Percentiles rank a stretch among this genome's conserved stretches.
Evolutionary conservation across 1,140 invertebrate species (phyloP).

Genomic region (Drosophila virilis): DNA sequence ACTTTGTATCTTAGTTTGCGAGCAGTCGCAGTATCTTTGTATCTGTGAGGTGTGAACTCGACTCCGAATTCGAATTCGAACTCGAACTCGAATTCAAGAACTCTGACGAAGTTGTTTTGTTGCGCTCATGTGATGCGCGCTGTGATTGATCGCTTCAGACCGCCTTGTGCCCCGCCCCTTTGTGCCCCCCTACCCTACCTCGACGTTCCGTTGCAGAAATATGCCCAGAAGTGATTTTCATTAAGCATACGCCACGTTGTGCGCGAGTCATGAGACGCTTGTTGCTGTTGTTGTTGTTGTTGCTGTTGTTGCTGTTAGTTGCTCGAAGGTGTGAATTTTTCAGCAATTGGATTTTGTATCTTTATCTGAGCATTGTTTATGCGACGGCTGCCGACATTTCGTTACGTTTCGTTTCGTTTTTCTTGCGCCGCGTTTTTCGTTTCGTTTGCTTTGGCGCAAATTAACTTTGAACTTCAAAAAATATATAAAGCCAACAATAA

Average conservation of each 20-base stretch:
- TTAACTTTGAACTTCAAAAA: constrained; percentile 80
- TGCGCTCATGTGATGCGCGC: constrained; percentile 23
- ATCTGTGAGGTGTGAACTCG: constrained; percentile 32
- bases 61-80: constrained; percentile 1
- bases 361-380: constrained; percentile 58
- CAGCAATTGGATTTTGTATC: constrained; percentile 63
- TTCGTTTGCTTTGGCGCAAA: constrained; percentile 56
- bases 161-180: not conserved
- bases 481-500: constrained; percentile 22
- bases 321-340: constrained; percentile 69
- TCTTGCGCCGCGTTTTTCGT: constrained; percentile 45
- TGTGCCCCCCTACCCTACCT: not conserved
- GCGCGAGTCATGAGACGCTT: constrained; percentile 26
- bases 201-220: not conserved
- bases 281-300: not conserved
- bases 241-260: constrained; percentile 62
- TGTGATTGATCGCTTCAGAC: constrained; percentile 30
- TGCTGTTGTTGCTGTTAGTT: not conserved
- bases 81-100: not conserved
- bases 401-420: constrained; percentile 45
- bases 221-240: constrained; percentile 30
- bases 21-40: constrained; percentile 5
- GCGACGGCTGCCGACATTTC: constrained; percentile 17
- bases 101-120: not conserved
- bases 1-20: not conserved